Percentiles rank a stretch among this genome's conserved stretches.
These are phyloP conservation scores for Carassius carassius DNA, from an alignment of 2,113 vertebrate genomes.

Conservation along the genomic window DNA sequence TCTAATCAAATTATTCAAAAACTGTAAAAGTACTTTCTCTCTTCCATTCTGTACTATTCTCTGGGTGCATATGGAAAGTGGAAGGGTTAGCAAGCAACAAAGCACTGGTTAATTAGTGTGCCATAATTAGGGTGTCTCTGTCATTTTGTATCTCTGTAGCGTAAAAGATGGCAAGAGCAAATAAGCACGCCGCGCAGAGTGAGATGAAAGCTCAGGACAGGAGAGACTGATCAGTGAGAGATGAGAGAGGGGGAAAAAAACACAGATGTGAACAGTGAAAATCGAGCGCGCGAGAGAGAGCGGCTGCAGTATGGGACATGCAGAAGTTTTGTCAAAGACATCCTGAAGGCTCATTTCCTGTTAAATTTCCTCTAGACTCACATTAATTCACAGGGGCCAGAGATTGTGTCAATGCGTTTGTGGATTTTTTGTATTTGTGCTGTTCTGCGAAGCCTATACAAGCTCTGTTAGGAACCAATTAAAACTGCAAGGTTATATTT, in stretches of 20 bases:
- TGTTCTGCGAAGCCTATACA: constrained; percentile 50
- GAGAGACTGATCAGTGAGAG: constrained; percentile 39
- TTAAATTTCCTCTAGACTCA: constrained; percentile 44
- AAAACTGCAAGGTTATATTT: constrained; percentile 68
- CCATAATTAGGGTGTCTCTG: constrained; percentile 63
- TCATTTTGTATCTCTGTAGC: constrained; percentile 61
- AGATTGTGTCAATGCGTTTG: constrained; percentile 30
- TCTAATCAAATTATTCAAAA: background rate
- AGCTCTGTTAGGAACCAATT: constrained; percentile 77
- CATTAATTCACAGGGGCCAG: background rate
- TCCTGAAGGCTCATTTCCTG: constrained; percentile 51
- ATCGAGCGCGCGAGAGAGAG: constrained; percentile 31
- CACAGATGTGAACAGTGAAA: background rate
- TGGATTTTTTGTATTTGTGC: constrained; percentile 53
- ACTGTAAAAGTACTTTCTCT: background rate
- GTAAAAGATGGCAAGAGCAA: constrained; percentile 45
- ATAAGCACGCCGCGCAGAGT: constrained; percentile 41
- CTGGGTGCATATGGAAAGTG: background rate
- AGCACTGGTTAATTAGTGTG: constrained; percentile 61
- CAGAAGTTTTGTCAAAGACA: constrained; percentile 45
- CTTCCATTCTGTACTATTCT: constrained; percentile 1
- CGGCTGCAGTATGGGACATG: constrained; percentile 52
- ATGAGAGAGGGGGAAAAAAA: constrained; percentile 40
- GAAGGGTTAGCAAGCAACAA: constrained; percentile 39
- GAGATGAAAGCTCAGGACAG: constrained; percentile 38